Evolutionary conservation across 2,797 vertebrate genomes (phyloP).

Genomic region (Sebastes minor): DNA sequence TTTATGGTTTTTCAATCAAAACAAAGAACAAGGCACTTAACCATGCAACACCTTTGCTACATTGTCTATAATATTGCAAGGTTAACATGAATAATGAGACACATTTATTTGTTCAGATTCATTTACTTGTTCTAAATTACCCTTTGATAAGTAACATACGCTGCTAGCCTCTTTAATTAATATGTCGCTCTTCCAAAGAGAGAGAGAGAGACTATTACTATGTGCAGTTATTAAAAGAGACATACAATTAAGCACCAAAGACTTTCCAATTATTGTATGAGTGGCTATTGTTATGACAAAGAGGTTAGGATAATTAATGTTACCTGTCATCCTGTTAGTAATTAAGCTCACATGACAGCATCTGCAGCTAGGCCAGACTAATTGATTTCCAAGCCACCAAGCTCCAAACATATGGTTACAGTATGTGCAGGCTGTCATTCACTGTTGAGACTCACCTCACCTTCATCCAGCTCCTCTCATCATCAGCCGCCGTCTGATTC

Average conservation of each 20-base stretch:
- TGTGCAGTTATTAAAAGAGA: constrained; percentile 62
- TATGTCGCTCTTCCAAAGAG: constrained; percentile 6
- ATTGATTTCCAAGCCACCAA: constrained; percentile 62
- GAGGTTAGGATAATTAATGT: constrained; percentile 71
- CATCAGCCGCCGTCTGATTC: neutral
- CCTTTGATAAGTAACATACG: constrained; percentile 44
- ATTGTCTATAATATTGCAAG: neutral
- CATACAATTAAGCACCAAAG: constrained; percentile 60
- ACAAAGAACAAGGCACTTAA: too few relatives aligned
- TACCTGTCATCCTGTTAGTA: constrained; percentile 66
- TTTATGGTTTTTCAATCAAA: neutral
- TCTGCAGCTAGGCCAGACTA: constrained; percentile 60
- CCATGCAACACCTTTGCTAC: neutral
- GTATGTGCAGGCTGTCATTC: constrained; percentile 40
- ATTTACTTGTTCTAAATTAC: constrained; percentile 51
- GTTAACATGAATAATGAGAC: constrained; percentile 39
- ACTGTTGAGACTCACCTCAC: neutral
- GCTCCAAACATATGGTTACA: constrained; percentile 53
- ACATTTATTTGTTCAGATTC: constrained; percentile 45
- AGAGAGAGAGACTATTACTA: constrained; percentile 26
- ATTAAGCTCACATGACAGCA: constrained; percentile 66
- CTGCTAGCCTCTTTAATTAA: constrained; percentile 56
- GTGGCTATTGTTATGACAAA: constrained; percentile 66
- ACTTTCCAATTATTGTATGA: constrained; percentile 67
- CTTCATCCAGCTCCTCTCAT: neutral